Conservation (phyloP, 2,797 vertebrate genomes). For the Zonotrichia albicollis region DNA sequence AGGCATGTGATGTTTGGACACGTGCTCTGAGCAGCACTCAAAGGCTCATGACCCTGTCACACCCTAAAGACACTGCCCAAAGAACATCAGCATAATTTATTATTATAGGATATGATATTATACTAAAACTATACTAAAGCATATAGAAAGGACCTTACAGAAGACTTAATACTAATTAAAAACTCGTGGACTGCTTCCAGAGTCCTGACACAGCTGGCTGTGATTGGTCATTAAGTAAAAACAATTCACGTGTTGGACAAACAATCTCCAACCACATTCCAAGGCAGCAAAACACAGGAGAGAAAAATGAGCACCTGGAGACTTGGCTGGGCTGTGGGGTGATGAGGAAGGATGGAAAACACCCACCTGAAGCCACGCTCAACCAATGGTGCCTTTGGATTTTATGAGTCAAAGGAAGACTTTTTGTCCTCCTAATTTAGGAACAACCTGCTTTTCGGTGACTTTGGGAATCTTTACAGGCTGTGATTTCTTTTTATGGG, state of each 20-base stretch:
- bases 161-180: too few relatives aligned
- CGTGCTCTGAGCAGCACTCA: background rate
- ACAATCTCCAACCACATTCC: too few relatives aligned
- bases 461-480: background rate
- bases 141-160: too few relatives aligned
- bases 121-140: too few relatives aligned
- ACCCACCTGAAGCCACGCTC: background rate
- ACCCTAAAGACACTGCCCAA: background rate
- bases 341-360: background rate
- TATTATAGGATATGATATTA: too few relatives aligned
- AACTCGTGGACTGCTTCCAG: too few relatives aligned
- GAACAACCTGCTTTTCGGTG: background rate
- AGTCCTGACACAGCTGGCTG: too few relatives aligned
- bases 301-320: background rate
- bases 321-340: background rate
- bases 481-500: background rate
- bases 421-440: background rate
- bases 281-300: too few relatives aligned
- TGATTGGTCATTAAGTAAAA: too few relatives aligned
- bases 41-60: rapidly evolving
- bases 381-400: background rate
- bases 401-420: background rate
- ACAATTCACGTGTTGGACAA: too few relatives aligned
- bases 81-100: background rate
- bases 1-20: rapidly evolving